Evolutionary conservation across 2,797 vertebrate genomes (phyloP).

Genomic region (Mormyrops attenuatus): DNA sequence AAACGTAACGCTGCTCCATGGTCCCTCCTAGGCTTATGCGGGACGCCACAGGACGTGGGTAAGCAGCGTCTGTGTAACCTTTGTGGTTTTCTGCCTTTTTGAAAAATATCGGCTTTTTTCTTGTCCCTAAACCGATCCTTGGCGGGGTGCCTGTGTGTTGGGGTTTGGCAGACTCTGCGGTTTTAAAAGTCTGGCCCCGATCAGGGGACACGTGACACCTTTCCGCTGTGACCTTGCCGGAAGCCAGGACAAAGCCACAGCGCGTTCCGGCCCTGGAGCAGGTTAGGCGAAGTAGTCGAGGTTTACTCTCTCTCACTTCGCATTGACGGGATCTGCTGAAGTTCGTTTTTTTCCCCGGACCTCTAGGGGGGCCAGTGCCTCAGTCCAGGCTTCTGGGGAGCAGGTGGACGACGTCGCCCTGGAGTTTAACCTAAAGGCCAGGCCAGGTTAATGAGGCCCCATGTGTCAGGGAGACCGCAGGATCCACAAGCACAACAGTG

Average conservation of each 20-base stretch:
- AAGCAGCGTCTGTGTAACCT: not conserved
- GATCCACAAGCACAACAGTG: not conserved
- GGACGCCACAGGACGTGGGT: not conserved
- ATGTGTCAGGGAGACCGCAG: not conserved
- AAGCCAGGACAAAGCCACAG: not conserved
- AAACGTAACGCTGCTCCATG: not conserved
- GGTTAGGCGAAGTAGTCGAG: not conserved
- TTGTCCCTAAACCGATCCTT: not conserved
- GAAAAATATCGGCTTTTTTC: not conserved
- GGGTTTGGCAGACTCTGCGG: not conserved
- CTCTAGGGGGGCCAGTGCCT: not conserved
- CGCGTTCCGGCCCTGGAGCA: not conserved
- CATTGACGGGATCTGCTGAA: not conserved
- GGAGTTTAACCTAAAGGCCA: not conserved
- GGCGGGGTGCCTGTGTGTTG: not conserved
- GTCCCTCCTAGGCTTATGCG: not conserved
- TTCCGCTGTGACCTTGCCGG: not conserved
- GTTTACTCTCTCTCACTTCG: not conserved
- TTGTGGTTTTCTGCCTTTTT: not conserved
- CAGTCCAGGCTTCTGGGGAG: not conserved
- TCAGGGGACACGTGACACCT: not conserved
- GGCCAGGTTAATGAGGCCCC: not conserved
- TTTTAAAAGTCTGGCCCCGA: slow-evolving; percentile 3
- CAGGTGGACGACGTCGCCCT: not conserved
- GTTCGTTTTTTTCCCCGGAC: not conserved